A percentile compares a stretch with the other conserved stretches of the same genome.
These are phyloP conservation scores for Aulostomus chinensis DNA, from an alignment of 2,797 vertebrate species.

Conservation along the genomic window DNA sequence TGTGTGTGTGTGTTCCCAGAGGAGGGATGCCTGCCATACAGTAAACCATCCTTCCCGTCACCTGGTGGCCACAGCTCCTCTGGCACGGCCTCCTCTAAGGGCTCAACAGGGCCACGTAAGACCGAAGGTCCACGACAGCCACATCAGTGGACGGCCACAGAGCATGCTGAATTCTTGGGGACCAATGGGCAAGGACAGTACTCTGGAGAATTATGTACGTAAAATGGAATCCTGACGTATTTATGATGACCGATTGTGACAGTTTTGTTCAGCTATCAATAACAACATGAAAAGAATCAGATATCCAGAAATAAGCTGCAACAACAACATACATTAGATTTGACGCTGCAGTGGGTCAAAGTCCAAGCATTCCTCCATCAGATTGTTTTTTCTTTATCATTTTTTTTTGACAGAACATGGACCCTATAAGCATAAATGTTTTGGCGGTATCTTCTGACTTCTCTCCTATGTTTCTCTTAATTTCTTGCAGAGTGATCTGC, in stretches of 20 bases:
- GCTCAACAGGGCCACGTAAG: slow-evolving; percentile 96
- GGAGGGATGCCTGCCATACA: slow-evolving; percentile 93
- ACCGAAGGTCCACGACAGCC: slow-evolving; percentile 86
- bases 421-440: too few relatives aligned
- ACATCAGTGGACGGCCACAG: slow-evolving; percentile 89
- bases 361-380: too few relatives aligned
- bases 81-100: slow-evolving; percentile 96
- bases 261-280: too few relatives aligned
- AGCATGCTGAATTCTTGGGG: slow-evolving; percentile 93
- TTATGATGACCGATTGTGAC: too few relatives aligned
- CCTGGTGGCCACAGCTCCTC: slow-evolving; percentile 96
- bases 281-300: too few relatives aligned
- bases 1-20: slow-evolving; percentile 77
- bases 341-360: too few relatives aligned
- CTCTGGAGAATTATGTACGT: slow-evolving; percentile 90
- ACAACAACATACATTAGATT: too few relatives aligned
- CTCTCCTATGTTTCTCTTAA: neutral
- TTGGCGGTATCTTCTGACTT: neutral
- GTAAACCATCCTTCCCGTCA: slow-evolving; percentile 95
- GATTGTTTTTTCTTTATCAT: too few relatives aligned
- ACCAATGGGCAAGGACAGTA: slow-evolving; percentile 93
- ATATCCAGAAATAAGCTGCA: too few relatives aligned
- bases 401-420: too few relatives aligned
- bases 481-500: slow-evolving; percentile 86
- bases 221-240: too few relatives aligned